Conservation (phyloP, 2,797 vertebrate species). For the Myotis planiceps region DNA sequence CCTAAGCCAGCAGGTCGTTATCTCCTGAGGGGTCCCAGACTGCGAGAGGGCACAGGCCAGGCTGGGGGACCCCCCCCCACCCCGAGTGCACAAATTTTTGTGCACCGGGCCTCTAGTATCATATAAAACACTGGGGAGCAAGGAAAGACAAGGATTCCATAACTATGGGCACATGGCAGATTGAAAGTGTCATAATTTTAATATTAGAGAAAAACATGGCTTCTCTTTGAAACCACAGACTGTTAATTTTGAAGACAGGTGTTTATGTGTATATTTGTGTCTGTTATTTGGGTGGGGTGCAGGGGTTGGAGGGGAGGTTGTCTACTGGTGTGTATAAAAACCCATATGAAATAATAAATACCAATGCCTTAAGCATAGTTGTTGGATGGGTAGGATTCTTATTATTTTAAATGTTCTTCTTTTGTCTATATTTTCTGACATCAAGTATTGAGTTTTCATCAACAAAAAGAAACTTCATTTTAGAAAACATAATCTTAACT, state of each 20-base stretch:
- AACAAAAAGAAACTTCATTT: neutral
- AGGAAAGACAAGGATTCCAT: neutral
- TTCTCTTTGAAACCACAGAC: neutral
- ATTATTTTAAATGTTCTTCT: neutral
- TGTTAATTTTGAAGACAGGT: neutral
- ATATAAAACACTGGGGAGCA: neutral
- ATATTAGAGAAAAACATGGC: neutral
- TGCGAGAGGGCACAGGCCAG: too few species aligned
- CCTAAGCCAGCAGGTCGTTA: too few species aligned
- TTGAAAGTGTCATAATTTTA: neutral
- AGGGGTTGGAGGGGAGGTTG: fast-evolving
- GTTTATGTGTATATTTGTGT: neutral
- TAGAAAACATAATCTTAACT: slow-evolving; percentile 8
- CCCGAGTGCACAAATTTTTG: too few species aligned
- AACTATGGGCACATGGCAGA: neutral
- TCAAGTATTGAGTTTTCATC: neutral
- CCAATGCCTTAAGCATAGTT: neutral
- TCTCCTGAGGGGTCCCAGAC: too few species aligned
- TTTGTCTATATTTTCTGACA: slow-evolving; percentile 20
- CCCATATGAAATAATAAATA: neutral
- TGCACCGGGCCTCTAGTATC: too few species aligned
- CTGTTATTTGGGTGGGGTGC: neutral
- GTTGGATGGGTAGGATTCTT: neutral
- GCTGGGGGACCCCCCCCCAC: too few species aligned
- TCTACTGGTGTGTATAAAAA: neutral